These are phyloP conservation scores for Tetraneura akinire DNA, from an alignment of 1,140 invertebrate species.

Conservation along the genomic window DNA sequence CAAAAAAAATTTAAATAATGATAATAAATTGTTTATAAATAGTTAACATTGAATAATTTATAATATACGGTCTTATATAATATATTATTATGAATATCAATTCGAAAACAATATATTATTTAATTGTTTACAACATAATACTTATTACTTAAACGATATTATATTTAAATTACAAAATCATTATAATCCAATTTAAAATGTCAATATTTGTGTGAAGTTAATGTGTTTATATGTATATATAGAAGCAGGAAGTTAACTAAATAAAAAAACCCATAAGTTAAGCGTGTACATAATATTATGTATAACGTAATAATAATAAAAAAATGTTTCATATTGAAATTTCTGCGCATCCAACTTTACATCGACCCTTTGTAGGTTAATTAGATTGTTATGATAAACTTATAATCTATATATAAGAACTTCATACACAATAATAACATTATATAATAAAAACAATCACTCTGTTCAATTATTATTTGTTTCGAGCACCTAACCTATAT, in stretches of 20 bases:
- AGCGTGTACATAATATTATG: neutral
- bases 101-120: no score
- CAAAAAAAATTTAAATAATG: no score
- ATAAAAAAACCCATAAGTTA: neutral
- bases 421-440: neutral
- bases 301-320: neutral
- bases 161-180: neutral
- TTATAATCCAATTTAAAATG: neutral
- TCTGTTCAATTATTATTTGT: constrained; percentile 4
- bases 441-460: neutral
- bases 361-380: neutral
- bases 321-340: neutral
- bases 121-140: no score
- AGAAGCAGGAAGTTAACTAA: neutral
- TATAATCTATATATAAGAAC: no score
- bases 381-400: neutral
- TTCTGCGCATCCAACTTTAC: neutral
- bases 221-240: neutral
- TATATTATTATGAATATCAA: no score
- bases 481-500: neutral
- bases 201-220: neutral
- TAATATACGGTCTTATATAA: no score
- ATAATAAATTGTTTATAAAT: no score
- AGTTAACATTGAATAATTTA: no score
- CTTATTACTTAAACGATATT: no score